Percentiles rank a stretch among this genome's conserved stretches.
Evolutionary conservation across 1,140 invertebrate genomes (phyloP).

Genomic region (Melipona quadrifasciata): DNA sequence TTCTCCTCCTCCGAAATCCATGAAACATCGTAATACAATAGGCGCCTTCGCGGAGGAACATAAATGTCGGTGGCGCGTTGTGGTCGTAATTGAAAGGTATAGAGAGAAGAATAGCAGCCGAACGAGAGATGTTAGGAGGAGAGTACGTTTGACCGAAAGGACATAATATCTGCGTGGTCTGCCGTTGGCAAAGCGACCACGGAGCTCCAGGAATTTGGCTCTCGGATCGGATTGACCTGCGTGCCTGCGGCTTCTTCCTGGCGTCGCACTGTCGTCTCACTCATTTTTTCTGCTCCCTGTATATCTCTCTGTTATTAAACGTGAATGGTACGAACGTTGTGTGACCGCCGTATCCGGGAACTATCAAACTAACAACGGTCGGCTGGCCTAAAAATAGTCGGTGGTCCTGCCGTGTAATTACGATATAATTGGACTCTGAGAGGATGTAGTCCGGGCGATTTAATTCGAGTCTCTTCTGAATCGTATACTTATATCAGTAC

Average conservation of each 20-base stretch:
- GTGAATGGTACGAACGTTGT: slow-evolving; percentile 40
- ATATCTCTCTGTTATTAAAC: slow-evolving; percentile 41
- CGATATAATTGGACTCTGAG: slow-evolving; percentile 8
- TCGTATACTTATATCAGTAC: neutral
- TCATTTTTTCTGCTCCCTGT: neutral
- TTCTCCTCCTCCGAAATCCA: neutral
- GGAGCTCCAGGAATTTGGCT: slow-evolving; percentile 18
- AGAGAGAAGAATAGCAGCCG: neutral
- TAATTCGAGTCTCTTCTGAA: slow-evolving; percentile 33
- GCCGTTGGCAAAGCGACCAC: neutral
- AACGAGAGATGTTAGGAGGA: neutral
- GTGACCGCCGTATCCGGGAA: slow-evolving; percentile 47
- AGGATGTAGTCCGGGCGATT: slow-evolving; percentile 35
- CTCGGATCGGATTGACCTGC: slow-evolving; percentile 32
- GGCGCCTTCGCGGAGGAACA: rapidly evolving
- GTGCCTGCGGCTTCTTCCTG: slow-evolving; percentile 25
- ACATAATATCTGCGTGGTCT: neutral
- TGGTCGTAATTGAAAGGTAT: neutral
- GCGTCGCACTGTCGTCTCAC: slow-evolving; percentile 24
- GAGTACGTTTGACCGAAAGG: neutral
- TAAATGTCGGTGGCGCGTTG: neutral
- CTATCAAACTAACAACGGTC: slow-evolving; percentile 48
- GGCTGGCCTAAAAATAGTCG: slow-evolving; percentile 41
- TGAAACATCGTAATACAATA: neutral
- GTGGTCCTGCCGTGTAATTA: slow-evolving; percentile 48